Percentiles rank a stretch among this genome's conserved stretches.
These are phyloP conservation scores for Eutrigla gurnardus DNA, from an alignment of 2,797 vertebrate species.

Conservation along the genomic window DNA sequence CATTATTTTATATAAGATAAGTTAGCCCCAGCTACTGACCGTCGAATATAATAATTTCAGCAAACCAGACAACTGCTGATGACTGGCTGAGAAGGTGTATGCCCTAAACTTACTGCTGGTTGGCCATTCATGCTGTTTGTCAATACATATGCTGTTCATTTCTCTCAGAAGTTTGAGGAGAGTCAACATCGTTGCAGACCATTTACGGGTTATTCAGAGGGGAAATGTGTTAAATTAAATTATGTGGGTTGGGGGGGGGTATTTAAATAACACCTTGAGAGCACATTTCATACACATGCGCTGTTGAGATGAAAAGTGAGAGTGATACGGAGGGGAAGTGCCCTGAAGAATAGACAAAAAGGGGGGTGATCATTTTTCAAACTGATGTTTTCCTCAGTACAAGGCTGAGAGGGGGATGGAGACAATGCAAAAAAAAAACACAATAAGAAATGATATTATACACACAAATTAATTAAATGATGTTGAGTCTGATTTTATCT, in stretches of 20 bases:
- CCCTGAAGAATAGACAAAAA: constrained; percentile 27
- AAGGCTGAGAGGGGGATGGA: constrained; percentile 42
- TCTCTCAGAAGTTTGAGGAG: neutral
- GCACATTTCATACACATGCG: constrained; percentile 31
- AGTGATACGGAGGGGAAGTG: constrained; percentile 17
- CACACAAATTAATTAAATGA: constrained; percentile 91
- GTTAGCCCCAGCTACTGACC: neutral
- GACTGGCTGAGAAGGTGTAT: neutral
- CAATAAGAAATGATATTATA: constrained; percentile 80
- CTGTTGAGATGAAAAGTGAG: constrained; percentile 30
- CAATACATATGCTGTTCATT: constrained; percentile 4
- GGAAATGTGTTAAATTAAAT: neutral
- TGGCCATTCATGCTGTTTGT: neutral
- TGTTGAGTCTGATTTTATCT: constrained; percentile 91
- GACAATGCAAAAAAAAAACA: constrained; percentile 49
- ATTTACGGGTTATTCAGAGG: neutral
- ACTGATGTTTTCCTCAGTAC: constrained; percentile 59
- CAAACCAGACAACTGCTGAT: neutral
- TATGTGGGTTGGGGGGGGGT: neutral
- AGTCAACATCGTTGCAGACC: neutral
- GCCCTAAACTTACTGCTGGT: neutral
- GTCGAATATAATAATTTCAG: neutral
- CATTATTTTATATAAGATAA: neutral
- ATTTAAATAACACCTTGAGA: constrained; percentile 31
- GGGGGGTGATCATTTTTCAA: constrained; percentile 65